Evolutionary conservation across 2,888 invertebrate species (phyloP).

Genomic region (Ephialtes manifestator): DNA sequence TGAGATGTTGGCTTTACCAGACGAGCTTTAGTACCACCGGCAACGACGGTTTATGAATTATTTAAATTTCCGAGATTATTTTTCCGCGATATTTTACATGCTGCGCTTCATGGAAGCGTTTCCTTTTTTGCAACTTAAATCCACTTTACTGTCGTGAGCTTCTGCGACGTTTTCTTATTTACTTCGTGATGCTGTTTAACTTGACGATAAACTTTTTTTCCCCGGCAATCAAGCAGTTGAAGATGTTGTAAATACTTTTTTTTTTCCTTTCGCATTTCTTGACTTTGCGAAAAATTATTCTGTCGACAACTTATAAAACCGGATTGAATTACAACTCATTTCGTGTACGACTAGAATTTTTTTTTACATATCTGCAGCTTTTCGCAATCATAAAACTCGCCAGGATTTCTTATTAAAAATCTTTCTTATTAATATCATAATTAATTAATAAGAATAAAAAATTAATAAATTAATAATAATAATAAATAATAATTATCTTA

Average conservation of each 20-base stretch:
- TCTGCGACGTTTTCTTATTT: background rate
- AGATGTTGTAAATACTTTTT: background rate
- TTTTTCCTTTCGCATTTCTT: background rate
- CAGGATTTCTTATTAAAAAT: too few relatives aligned
- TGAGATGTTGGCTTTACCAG: background rate
- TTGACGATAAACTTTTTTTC: background rate
- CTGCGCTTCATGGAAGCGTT: background rate
- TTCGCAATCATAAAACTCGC: too few relatives aligned
- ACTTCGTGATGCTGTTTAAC: background rate
- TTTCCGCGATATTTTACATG: slow-evolving; percentile 1
- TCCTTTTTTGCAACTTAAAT: slow-evolving; percentile 2
- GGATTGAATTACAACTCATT: background rate
- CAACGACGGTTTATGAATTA: slow-evolving; percentile 16
- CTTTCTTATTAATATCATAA: too few relatives aligned
- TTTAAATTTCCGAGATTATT: slow-evolving; percentile 11
- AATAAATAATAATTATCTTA: too few relatives aligned
- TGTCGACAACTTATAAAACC: background rate
- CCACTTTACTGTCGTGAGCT: background rate
- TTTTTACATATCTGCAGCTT: too few relatives aligned
- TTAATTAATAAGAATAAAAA: too few relatives aligned
- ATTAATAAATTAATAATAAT: too few relatives aligned
- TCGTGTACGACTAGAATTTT: too few relatives aligned
- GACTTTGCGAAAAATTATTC: background rate
- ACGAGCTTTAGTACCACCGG: background rate
- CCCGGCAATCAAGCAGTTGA: background rate